phyloP scores from a whole-genome alignment of 1,140 invertebrate genomes.

The Nixonia krombeini region DNA sequence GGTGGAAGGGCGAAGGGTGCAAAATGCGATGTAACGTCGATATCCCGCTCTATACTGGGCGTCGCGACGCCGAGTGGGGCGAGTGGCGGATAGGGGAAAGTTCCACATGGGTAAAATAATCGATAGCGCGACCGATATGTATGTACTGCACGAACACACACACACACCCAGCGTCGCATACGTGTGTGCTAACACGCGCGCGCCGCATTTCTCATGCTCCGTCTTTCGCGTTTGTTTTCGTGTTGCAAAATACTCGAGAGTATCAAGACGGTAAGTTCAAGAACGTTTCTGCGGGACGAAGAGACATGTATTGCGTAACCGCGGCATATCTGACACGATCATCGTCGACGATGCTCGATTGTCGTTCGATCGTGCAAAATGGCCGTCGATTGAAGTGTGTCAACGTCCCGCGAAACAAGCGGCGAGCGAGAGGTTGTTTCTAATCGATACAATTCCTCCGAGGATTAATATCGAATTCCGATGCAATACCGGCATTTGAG shows the following conservation, averaged over 20 bases:
- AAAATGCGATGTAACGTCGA: slow-evolving; percentile 68
- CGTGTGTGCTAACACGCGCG: not conserved
- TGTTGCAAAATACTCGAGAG: slow-evolving; percentile 5
- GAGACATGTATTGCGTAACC: not conserved
- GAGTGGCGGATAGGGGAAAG: slow-evolving; percentile 57
- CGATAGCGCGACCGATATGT: slow-evolving; percentile 60
- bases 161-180: slow-evolving; percentile 6
- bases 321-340: no score
- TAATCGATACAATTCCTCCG: no score
- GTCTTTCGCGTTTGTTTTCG: slow-evolving; percentile 21
- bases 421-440: no score
- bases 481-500: no score
- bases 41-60: slow-evolving; percentile 70
- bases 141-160: slow-evolving; percentile 23
- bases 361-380: no score
- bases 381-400: no score
- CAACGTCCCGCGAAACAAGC: no score
- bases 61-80: slow-evolving; percentile 58
- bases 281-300: not conserved
- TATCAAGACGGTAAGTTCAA: no score
- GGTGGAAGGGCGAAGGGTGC: slow-evolving; percentile 20
- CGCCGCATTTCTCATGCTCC: slow-evolving; percentile 10
- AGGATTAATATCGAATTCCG: no score
- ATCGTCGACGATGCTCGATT: no score
- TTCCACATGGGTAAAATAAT: slow-evolving; percentile 71